These are phyloP conservation scores for Odontophorus gujanensis DNA, from an alignment of 2,113 vertebrate genomes.

Conservation along the genomic window DNA sequence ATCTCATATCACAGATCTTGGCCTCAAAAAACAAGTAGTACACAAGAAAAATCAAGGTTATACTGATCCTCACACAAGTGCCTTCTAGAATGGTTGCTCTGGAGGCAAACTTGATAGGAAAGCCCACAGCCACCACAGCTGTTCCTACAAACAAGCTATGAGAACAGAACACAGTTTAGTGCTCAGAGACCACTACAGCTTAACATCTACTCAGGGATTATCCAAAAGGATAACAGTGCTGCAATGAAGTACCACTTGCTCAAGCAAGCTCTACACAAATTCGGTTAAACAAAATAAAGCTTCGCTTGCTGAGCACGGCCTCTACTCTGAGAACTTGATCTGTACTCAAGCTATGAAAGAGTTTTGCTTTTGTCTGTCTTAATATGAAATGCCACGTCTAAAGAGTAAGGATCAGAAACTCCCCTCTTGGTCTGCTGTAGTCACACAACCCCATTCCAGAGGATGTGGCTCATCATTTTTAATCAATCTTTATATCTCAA, in stretches of 20 bases:
- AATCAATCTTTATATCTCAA: neutral
- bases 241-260: neutral
- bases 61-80: neutral
- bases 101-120: neutral
- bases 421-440: too few relatives aligned
- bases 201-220: neutral
- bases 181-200: neutral
- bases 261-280: neutral
- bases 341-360: neutral
- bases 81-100: neutral
- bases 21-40: neutral
- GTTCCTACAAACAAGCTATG: neutral
- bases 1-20: neutral
- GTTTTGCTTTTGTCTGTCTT: neutral
- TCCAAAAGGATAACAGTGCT: neutral
- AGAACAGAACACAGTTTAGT: neutral
- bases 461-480: neutral
- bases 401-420: neutral
- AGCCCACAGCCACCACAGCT: neutral
- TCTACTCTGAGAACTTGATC: neutral
- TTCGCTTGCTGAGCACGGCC: neutral
- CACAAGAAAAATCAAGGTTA: neutral
- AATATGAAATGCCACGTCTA: neutral
- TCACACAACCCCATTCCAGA: neutral
- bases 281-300: neutral